phyloP scores from a whole-genome alignment of 2,888 invertebrate species.

The Dioctria rufipes region DNA sequence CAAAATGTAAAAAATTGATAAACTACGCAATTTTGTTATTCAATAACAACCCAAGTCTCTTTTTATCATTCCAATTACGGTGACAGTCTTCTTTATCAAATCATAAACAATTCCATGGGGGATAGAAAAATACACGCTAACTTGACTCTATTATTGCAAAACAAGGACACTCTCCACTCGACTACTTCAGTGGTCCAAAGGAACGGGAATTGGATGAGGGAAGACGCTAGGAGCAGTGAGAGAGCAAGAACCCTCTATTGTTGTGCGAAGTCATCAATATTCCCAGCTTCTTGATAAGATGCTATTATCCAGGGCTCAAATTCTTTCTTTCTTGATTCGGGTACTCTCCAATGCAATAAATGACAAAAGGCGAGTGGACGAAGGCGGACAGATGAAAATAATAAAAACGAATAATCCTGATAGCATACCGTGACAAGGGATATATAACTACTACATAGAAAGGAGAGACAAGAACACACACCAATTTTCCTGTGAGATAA shows the following conservation, averaged over 20 bases:
- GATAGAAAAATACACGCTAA: conserved; percentile 43
- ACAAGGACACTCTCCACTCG: conserved; percentile 29
- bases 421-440: conserved; percentile 15
- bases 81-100: conserved; percentile 22
- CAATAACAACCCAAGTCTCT: conserved; percentile 5
- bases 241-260: conserved; percentile 42
- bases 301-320: conserved; percentile 39
- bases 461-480: not conserved
- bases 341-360: conserved; percentile 34
- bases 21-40: not conserved
- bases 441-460: not conserved
- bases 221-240: not conserved
- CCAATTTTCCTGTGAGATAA: conserved; percentile 3
- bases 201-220: not conserved
- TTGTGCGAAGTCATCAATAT: conserved; percentile 54
- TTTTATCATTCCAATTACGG: conserved; percentile 29
- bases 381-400: conserved; percentile 21
- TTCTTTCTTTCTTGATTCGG: conserved; percentile 37
- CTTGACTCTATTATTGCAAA: conserved; percentile 43
- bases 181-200: not conserved
- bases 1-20: not conserved
- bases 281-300: conserved; percentile 46
- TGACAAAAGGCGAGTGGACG: conserved; percentile 49
- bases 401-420: not conserved
- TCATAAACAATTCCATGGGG: conserved; percentile 38